phyloP scores from a whole-genome alignment of 2,797 vertebrate genomes.

The Yasuhikotakia modesta region DNA sequence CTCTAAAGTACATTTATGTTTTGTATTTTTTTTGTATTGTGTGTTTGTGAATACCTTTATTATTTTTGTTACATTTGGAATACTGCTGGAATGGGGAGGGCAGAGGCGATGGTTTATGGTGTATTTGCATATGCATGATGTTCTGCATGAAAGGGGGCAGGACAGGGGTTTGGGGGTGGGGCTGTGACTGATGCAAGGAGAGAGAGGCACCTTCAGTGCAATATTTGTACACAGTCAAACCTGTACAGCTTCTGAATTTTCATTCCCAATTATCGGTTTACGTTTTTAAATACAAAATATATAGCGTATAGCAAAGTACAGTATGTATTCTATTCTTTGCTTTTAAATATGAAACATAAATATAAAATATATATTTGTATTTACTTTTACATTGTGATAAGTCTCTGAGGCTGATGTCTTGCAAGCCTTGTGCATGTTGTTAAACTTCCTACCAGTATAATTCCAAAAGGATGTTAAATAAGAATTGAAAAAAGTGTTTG shows the following conservation, averaged over 20 bases:
- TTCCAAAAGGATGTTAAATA: background rate
- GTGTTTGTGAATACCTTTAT: constrained; percentile 26
- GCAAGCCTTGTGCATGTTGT: background rate
- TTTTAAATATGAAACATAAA: background rate
- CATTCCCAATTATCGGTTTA: background rate
- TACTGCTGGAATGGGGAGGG: constrained; percentile 42
- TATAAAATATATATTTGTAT: constrained; percentile 25
- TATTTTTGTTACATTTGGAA: constrained; percentile 43
- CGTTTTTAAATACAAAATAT: background rate
- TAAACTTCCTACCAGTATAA: background rate
- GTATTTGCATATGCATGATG: constrained; percentile 59
- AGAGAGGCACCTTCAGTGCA: constrained; percentile 30
- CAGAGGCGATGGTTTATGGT: constrained; percentile 45
- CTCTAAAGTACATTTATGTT: constrained; percentile 47
- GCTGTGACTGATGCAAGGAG: constrained; percentile 23
- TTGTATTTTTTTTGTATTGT: constrained; percentile 14
- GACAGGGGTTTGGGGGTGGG: constrained; percentile 20
- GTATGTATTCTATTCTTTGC: background rate
- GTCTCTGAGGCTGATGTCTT: background rate
- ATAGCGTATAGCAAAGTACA: background rate
- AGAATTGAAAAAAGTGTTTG: background rate
- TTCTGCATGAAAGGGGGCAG: constrained; percentile 51
- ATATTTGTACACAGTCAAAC: background rate
- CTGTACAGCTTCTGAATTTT: background rate
- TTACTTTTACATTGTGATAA: background rate